These are phyloP conservation scores for Xiphophorus maculatus DNA, from an alignment of 2,113 vertebrate genomes.

Conservation along the genomic window DNA sequence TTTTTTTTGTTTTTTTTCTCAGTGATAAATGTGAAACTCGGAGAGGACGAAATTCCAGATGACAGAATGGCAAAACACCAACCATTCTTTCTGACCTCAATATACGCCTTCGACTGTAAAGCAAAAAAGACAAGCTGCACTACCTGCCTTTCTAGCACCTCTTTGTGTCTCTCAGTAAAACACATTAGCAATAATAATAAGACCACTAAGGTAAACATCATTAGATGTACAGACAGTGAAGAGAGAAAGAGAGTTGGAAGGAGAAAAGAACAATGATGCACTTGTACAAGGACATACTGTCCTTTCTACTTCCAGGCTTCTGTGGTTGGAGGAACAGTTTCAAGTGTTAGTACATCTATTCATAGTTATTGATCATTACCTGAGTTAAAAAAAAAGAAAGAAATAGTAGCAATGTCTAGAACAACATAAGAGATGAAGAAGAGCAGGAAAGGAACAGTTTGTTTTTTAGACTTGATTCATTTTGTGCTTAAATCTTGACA, in stretches of 20 bases:
- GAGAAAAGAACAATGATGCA: neutral
- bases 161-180: neutral
- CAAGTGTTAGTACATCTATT: neutral
- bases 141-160: neutral
- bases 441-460: neutral
- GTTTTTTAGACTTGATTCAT: neutral
- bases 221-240: neutral
- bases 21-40: neutral
- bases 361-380: neutral
- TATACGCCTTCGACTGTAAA: neutral
- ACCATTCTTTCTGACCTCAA: neutral
- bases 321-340: neutral
- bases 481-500: neutral
- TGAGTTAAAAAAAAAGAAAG: neutral
- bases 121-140: neutral
- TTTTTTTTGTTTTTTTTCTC: neutral
- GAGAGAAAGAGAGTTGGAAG: neutral
- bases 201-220: neutral
- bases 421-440: neutral
- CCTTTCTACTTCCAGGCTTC: neutral
- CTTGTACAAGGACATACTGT: neutral
- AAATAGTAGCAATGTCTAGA: neutral
- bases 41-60: neutral
- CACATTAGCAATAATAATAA: neutral
- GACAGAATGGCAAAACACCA: neutral